These are phyloP conservation scores for Crotalus horridus DNA, from an alignment of 2,113 vertebrate genomes.

Conservation along the genomic window DNA sequence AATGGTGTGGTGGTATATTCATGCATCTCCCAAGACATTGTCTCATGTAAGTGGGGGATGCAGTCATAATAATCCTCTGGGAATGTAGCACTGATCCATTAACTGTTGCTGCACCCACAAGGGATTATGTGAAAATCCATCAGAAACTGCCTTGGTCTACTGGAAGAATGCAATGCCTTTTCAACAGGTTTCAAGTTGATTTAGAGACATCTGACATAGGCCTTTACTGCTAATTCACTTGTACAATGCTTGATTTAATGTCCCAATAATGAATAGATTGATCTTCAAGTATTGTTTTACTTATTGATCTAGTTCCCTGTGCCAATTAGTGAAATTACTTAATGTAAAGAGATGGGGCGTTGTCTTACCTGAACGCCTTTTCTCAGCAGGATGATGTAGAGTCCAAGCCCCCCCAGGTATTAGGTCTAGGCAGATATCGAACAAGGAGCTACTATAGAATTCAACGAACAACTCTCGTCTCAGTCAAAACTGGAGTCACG, in stretches of 20 bases:
- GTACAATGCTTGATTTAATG: not conserved
- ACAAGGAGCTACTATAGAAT: too few relatives aligned
- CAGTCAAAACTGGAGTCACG: too few relatives aligned
- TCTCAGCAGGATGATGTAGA: too few relatives aligned
- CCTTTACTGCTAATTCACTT: not conserved
- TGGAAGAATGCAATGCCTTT: not conserved
- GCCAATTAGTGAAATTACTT: not conserved
- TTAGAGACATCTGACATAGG: not conserved
- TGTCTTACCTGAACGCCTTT: too few relatives aligned
- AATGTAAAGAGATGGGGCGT: not conserved
- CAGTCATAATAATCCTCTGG: not conserved
- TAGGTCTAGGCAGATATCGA: too few relatives aligned
- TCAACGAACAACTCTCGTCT: too few relatives aligned
- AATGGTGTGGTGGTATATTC: not conserved
- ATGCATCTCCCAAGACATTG: not conserved
- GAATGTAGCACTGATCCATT: not conserved
- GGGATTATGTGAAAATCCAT: slow-evolving; percentile 8
- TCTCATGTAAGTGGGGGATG: not conserved
- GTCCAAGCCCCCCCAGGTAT: too few relatives aligned
- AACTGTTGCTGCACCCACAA: not conserved
- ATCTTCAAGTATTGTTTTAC: not conserved
- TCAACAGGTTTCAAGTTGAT: not conserved
- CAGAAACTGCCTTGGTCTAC: not conserved
- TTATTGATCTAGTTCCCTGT: not conserved
- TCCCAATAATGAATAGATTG: not conserved